Conservation (phyloP, 1,140 invertebrate species). For the Diorhabda carinulata region DNA sequence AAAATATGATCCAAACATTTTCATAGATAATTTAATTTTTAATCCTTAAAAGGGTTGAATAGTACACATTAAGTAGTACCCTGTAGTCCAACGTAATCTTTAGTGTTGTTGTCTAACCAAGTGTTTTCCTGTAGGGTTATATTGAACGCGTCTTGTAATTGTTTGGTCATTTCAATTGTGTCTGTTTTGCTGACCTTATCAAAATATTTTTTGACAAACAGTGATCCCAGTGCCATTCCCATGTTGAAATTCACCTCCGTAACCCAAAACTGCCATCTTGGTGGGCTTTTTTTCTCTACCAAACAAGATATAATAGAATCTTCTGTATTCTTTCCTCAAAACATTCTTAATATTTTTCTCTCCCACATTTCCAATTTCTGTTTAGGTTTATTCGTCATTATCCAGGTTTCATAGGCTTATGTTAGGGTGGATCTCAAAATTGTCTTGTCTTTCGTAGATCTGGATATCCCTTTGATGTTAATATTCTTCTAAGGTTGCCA, state of each 20-base stretch:
- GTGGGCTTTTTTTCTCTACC: constrained; percentile 69
- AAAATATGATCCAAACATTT: too few relatives aligned
- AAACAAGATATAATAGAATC: constrained; percentile 68
- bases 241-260: constrained; percentile 76
- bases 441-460: too few relatives aligned
- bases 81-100: constrained; percentile 49
- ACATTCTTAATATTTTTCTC: too few relatives aligned
- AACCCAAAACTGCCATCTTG: constrained; percentile 80
- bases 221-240: constrained; percentile 78
- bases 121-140: constrained; percentile 63
- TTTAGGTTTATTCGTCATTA: too few relatives aligned
- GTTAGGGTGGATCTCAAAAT: too few relatives aligned
- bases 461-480: too few relatives aligned
- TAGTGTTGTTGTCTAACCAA: constrained; percentile 84
- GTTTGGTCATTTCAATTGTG: constrained; percentile 79
- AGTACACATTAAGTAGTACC: too few relatives aligned
- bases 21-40: too few relatives aligned
- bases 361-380: too few relatives aligned
- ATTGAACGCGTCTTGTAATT: constrained; percentile 74
- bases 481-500: too few relatives aligned
- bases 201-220: constrained; percentile 85
- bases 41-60: too few relatives aligned
- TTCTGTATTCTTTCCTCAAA: constrained; percentile 29
- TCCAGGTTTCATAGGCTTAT: too few relatives aligned
- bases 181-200: constrained; percentile 76